Evolutionary conservation across 1,140 invertebrate species (phyloP).

Genomic region (Drosophila kurseongensis): DNA sequence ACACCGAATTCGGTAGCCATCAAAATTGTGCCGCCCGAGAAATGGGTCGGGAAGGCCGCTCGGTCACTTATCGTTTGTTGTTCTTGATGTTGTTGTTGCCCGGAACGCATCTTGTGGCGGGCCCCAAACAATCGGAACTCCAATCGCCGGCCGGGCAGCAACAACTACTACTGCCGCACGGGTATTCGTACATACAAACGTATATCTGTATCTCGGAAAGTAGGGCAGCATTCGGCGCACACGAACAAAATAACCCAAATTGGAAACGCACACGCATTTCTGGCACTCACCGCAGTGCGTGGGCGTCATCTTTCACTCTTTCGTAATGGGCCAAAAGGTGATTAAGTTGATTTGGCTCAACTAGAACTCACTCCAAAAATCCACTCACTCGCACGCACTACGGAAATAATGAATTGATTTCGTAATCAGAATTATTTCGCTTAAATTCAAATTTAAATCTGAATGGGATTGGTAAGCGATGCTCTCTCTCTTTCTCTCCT

Average conservation of each 20-base stretch:
- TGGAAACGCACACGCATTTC: constrained; percentile 72
- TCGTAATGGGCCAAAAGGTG: constrained; percentile 38
- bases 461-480: constrained; percentile 10
- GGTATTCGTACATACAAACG: background rate
- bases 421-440: constrained; percentile 44
- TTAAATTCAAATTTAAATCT: constrained; percentile 11
- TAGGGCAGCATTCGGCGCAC: constrained; percentile 62
- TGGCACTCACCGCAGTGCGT: constrained; percentile 32
- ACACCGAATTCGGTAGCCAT: constrained; percentile 29
- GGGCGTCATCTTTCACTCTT: constrained; percentile 47
- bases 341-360: constrained; percentile 25
- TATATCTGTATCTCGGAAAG: constrained; percentile 61
- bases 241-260: constrained; percentile 75
- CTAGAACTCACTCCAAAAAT: constrained; percentile 14
- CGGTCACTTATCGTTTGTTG: constrained; percentile 39
- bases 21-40: constrained; percentile 47
- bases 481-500: constrained; percentile 3
- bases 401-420: constrained; percentile 16
- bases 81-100: constrained; percentile 36
- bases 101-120: constrained; percentile 60
- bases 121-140: constrained; percentile 35
- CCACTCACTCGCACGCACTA: background rate
- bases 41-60: constrained; percentile 11
- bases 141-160: constrained; percentile 38
- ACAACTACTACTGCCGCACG: constrained; percentile 10